phyloP scores from a whole-genome alignment of 2,797 vertebrate genomes.

The Diplodus sargus region DNA sequence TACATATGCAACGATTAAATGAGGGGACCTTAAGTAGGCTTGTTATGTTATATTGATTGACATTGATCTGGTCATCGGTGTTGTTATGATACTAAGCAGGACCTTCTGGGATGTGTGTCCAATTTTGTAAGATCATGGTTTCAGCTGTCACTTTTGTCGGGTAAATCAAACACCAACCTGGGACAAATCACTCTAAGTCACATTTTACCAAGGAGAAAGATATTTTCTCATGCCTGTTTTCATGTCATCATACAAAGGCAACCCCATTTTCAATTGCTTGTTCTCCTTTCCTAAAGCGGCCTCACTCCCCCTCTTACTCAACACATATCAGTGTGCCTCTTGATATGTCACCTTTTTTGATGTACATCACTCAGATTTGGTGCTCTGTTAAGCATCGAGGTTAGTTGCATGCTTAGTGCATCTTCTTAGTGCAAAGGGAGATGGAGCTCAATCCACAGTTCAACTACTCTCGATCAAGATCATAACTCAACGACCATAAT shows the following conservation, averaged over 20 bases:
- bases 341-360: conserved; percentile 30
- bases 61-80: conserved; percentile 67
- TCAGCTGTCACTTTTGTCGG: conserved; percentile 27
- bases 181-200: conserved; percentile 11
- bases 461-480: conserved; percentile 16
- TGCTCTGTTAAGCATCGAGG: conserved; percentile 63
- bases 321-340: conserved; percentile 5
- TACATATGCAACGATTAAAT: conserved; percentile 35
- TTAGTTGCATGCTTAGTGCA: conserved; percentile 27
- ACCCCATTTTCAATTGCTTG: background rate
- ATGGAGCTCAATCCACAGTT: conserved; percentile 11
- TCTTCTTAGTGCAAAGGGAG: background rate
- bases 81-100: conserved; percentile 49
- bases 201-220: conserved; percentile 7
- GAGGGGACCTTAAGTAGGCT: conserved; percentile 40
- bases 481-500: conserved; percentile 24
- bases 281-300: background rate
- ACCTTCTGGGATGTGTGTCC: conserved; percentile 38
- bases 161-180: conserved; percentile 42
- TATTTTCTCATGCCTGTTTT: conserved; percentile 22
- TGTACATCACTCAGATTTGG: conserved; percentile 54
- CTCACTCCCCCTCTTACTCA: background rate
- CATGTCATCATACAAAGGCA: background rate
- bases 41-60: conserved; percentile 66
- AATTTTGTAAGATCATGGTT: conserved; percentile 54